phyloP scores from a whole-genome alignment of 2,888 invertebrate species.

The Xanthorhoe designata region DNA sequence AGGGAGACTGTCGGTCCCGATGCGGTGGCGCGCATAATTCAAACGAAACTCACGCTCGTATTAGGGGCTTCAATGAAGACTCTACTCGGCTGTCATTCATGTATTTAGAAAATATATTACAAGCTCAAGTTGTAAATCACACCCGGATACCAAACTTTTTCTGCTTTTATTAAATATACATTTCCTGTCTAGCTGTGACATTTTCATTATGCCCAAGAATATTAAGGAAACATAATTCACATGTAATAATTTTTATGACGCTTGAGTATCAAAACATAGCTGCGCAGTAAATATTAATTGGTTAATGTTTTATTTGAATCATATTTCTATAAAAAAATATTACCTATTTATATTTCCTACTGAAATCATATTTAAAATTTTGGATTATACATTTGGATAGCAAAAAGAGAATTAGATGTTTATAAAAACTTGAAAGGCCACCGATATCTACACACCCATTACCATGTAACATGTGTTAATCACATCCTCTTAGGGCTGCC shows the following conservation, averaged over 20 bases:
- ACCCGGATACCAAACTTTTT: conserved; percentile 51
- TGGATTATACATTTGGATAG: background rate
- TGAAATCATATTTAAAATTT: background rate
- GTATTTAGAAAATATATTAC: conserved; percentile 70
- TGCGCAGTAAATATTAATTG: conserved; percentile 45
- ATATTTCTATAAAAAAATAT: background rate
- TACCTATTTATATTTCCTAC: background rate
- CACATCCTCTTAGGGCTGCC: conserved; percentile 67
- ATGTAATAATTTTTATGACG: conserved; percentile 59
- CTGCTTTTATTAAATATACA: conserved; percentile 65
- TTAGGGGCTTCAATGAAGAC: conserved; percentile 59
- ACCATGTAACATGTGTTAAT: conserved; percentile 78
- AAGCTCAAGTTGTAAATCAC: conserved; percentile 70
- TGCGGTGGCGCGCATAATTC: conserved; percentile 59
- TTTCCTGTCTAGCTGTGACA: conserved; percentile 69
- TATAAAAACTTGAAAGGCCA: conserved; percentile 51
- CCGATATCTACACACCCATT: conserved; percentile 64
- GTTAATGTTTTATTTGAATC: background rate
- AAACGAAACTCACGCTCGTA: conserved; percentile 50
- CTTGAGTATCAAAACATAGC: conserved; percentile 50
- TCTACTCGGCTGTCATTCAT: conserved; percentile 64
- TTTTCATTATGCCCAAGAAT: conserved; percentile 66
- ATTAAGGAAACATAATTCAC: conserved; percentile 73
- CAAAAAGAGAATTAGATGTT: conserved; percentile 40
- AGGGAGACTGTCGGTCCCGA: conserved; percentile 66